Evolutionary conservation across 2,888 invertebrate genomes (phyloP).

Genomic region (Neocrepidodera transversa): DNA sequence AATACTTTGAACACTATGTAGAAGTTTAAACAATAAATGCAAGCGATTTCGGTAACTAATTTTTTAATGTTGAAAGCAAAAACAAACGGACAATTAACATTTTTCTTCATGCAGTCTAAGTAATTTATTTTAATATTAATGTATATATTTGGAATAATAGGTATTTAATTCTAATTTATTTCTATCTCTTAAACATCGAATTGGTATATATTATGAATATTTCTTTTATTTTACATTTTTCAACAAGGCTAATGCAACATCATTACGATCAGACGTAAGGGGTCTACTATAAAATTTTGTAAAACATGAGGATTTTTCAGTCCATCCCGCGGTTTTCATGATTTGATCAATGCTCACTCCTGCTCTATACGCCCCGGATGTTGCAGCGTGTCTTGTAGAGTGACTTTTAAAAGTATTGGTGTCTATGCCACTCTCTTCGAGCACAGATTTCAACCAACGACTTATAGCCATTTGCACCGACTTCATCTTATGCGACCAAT

Average conservation of each 20-base stretch:
- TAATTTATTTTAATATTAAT: too few species aligned
- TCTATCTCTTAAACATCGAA: too few species aligned
- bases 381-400: slow-evolving; percentile 9
- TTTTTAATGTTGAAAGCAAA: not conserved
- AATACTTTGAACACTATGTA: too few species aligned
- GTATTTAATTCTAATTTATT: too few species aligned
- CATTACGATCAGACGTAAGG: not conserved
- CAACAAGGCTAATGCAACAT: not conserved
- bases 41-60: not conserved
- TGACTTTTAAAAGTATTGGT: not conserved
- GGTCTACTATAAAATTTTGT: not conserved
- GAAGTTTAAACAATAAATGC: too few species aligned
- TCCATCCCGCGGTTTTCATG: not conserved
- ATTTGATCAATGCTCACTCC: slow-evolving; percentile 5
- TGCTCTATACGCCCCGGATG: slow-evolving; percentile 9
- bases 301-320: not conserved
- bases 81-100: not conserved
- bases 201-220: too few species aligned
- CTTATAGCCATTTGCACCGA: too few species aligned
- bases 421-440: not conserved
- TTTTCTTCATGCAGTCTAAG: too few species aligned
- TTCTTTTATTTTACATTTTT: not conserved
- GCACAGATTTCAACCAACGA: not conserved
- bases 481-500: too few species aligned
- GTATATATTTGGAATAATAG: too few species aligned